A percentile compares a stretch with the other conserved stretches of the same genome.
Evolutionary conservation across 1,140 invertebrate species (phyloP).

Genomic region (Liolophura sinensis): DNA sequence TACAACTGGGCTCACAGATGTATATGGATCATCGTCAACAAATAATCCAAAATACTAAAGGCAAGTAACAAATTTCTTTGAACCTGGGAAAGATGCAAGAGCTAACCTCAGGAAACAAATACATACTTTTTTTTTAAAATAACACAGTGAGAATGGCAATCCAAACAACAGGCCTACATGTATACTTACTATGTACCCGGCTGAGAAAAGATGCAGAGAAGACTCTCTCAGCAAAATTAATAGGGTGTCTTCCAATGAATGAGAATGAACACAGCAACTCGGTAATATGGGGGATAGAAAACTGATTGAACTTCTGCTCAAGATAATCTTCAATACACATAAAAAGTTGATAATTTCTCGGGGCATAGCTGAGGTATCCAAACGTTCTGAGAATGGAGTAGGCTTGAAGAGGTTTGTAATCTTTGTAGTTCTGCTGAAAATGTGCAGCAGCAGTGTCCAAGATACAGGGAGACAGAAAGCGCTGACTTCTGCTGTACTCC

Average conservation of each 20-base stretch:
- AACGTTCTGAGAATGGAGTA: slow-evolving; percentile 67
- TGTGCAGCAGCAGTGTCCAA: slow-evolving; percentile 66
- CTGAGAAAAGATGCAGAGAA: slow-evolving; percentile 69
- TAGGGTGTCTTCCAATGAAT: slow-evolving; percentile 69
- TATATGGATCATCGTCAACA: no score
- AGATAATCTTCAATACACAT: slow-evolving; percentile 64
- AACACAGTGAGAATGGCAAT: neutral
- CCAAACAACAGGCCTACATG: neutral
- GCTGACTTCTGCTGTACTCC: slow-evolving; percentile 68
- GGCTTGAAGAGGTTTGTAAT: slow-evolving; percentile 63
- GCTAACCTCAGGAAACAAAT: no score
- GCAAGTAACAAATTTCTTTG: no score
- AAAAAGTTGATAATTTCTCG: slow-evolving; percentile 68
- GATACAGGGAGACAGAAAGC: slow-evolving; percentile 65
- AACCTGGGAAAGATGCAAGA: no score
- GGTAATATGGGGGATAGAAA: slow-evolving; percentile 65
- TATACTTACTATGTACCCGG: slow-evolving; percentile 59
- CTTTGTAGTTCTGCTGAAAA: slow-evolving; percentile 62
- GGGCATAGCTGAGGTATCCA: slow-evolving; percentile 68
- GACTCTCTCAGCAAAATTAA: slow-evolving; percentile 67
- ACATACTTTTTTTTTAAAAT: no score
- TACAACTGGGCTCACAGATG: no score
- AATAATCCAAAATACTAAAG: no score
- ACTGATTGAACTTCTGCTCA: slow-evolving; percentile 65
- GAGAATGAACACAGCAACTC: slow-evolving; percentile 70